phyloP scores from a whole-genome alignment of 2,113 vertebrate species.

The Lepus americanus region DNA sequence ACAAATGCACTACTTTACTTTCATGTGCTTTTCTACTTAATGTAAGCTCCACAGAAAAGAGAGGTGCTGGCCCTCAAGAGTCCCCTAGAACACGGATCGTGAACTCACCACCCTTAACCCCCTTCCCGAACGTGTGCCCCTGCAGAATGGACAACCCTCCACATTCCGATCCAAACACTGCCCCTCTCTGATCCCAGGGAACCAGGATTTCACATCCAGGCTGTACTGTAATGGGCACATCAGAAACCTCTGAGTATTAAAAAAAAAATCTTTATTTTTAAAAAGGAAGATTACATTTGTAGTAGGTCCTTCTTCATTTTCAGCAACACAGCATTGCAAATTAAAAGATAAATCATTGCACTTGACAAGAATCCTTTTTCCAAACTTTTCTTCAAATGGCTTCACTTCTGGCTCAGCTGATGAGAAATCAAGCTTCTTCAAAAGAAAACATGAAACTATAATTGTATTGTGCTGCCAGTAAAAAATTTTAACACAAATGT shows the following conservation, averaged over 20 bases:
- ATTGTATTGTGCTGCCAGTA: background rate
- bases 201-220: background rate
- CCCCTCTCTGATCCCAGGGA: background rate
- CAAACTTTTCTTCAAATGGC: conserved; percentile 98
- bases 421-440: conserved; percentile 96
- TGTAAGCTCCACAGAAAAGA: background rate
- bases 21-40: background rate
- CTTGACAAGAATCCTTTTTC: conserved; percentile 96
- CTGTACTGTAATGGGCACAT: background rate
- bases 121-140: background rate
- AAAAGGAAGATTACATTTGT: conserved; percentile 92
- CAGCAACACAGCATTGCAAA: conserved; percentile 97
- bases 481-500: background rate
- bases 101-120: background rate
- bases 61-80: background rate
- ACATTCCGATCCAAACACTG: background rate
- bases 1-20: background rate
- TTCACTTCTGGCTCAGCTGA: conserved; percentile 95
- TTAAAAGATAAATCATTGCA: conserved; percentile 99
- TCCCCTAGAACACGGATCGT: background rate
- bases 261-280: background rate
- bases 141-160: background rate
- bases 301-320: conserved; percentile 98
- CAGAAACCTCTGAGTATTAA: background rate
- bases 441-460: conserved; percentile 71